A percentile compares a stretch with the other conserved stretches of the same genome.
Evolutionary conservation across 2,888 invertebrate genomes (phyloP).

Genomic region (Nudaria mundana): DNA sequence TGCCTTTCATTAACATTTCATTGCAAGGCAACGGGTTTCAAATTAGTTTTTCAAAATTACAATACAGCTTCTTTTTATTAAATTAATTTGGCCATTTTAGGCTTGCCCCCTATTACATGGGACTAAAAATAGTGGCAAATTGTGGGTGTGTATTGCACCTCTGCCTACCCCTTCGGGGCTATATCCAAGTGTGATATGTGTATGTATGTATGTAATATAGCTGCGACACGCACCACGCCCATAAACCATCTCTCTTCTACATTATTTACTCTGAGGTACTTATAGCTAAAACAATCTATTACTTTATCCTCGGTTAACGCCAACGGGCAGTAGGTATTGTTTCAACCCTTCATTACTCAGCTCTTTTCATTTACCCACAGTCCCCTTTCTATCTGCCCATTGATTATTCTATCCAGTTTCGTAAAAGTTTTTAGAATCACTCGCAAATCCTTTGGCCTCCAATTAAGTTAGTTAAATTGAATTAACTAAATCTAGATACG

Average conservation of each 20-base stretch:
- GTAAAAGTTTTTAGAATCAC: constrained; percentile 43
- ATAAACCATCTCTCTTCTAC: constrained; percentile 13
- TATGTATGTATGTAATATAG: too few species aligned
- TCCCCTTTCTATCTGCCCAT: constrained; percentile 40
- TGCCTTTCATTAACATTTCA: too few species aligned
- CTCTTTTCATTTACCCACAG: constrained; percentile 54
- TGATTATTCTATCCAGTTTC: constrained; percentile 46
- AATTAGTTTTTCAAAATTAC: too few species aligned
- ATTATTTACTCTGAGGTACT: constrained; percentile 7
- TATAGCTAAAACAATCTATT: constrained; percentile 61
- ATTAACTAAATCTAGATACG: constrained; percentile 26
- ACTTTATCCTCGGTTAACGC: constrained; percentile 45
- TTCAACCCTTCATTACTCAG: constrained; percentile 50
- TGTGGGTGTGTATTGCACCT: too few species aligned
- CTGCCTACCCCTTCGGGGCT: too few species aligned
- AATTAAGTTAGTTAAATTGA: constrained; percentile 33
- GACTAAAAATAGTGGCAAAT: too few species aligned
- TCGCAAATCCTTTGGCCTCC: constrained; percentile 31
- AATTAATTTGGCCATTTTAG: too few species aligned
- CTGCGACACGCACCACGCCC: too few species aligned
- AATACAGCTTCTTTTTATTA: too few species aligned
- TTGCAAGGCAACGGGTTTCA: too few species aligned
- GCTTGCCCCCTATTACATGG: too few species aligned
- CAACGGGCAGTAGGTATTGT: constrained; percentile 44
- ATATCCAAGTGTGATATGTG: too few species aligned